Evolutionary conservation across 2,888 invertebrate species (phyloP).

Genomic region (Habroteleia sp.): DNA sequence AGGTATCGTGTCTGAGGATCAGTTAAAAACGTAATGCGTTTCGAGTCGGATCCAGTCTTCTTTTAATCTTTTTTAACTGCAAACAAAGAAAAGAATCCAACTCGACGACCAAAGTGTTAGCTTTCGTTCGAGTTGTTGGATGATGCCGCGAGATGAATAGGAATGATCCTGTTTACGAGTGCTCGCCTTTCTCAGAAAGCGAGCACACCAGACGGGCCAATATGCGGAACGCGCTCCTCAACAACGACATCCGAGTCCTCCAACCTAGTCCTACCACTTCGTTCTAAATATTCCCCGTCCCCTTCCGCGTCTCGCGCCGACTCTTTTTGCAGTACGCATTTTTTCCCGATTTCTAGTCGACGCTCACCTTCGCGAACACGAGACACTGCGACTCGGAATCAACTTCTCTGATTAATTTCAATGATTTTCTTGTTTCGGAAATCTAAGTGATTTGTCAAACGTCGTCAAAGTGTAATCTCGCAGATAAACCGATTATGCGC

Average conservation of each 20-base stretch:
- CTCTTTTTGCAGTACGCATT: slow-evolving; percentile 3
- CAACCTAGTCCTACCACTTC: slow-evolving; percentile 32
- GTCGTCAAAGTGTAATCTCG: not conserved
- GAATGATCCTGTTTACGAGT: slow-evolving; percentile 65
- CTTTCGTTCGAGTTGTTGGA: slow-evolving; percentile 52
- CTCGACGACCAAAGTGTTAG: slow-evolving; percentile 52
- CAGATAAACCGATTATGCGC: too few species aligned
- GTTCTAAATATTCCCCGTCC: not conserved
- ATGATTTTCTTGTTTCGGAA: slow-evolving; percentile 18
- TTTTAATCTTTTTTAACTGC: slow-evolving; percentile 21
- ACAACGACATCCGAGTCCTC: slow-evolving; percentile 30
- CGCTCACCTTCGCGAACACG: not conserved
- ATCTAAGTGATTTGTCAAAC: slow-evolving; percentile 9
- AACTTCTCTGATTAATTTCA: slow-evolving; percentile 10
- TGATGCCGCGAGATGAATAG: slow-evolving; percentile 64
- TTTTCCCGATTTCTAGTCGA: not conserved
- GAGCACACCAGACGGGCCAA: slow-evolving; percentile 42
- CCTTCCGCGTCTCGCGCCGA: not conserved
- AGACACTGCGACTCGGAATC: slow-evolving; percentile 1
- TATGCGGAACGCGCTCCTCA: slow-evolving; percentile 26
- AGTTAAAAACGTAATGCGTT: slow-evolving; percentile 37
- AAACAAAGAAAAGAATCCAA: slow-evolving; percentile 49
- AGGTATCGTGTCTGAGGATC: slow-evolving; percentile 38
- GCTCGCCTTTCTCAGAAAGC: slow-evolving; percentile 49
- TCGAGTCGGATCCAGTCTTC: slow-evolving; percentile 20